phyloP scores from a whole-genome alignment of 1,140 invertebrate genomes.

The Drosophila sucinea region DNA sequence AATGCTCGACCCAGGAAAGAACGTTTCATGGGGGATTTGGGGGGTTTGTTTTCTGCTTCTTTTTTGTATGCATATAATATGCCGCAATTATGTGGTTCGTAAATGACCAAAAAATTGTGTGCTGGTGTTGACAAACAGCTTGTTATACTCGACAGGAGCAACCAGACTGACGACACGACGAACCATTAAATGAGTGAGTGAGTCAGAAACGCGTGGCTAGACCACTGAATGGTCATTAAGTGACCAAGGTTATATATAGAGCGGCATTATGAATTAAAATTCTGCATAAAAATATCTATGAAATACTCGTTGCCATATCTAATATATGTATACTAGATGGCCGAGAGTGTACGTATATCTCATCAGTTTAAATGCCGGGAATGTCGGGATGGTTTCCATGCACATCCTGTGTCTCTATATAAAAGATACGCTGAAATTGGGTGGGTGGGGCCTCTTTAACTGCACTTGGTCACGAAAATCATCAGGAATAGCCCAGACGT shows the following conservation, averaged over 20 bases:
- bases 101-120: slow-evolving; percentile 79
- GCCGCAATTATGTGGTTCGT: slow-evolving; percentile 78
- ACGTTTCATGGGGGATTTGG: slow-evolving; percentile 7
- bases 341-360: slow-evolving; percentile 38
- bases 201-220: slow-evolving; percentile 21
- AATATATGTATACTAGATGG: not conserved
- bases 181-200: slow-evolving; percentile 29
- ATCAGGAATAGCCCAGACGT: slow-evolving; percentile 43
- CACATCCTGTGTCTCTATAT: slow-evolving; percentile 40
- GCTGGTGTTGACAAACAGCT: slow-evolving; percentile 81
- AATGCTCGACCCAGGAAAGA: slow-evolving; percentile 36
- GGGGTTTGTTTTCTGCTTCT: slow-evolving; percentile 7
- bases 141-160: slow-evolving; percentile 46
- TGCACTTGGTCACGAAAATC: slow-evolving; percentile 81
- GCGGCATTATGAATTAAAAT: slow-evolving; percentile 2
- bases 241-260: slow-evolving; percentile 54
- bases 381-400: slow-evolving; percentile 17
- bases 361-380: slow-evolving; percentile 55
- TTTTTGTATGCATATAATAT: slow-evolving; percentile 71
- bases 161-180: slow-evolving; percentile 15
- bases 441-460: slow-evolving; percentile 66
- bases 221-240: slow-evolving; percentile 78
- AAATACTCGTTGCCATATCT: not conserved
- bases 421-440: slow-evolving; percentile 14
- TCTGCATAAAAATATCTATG: slow-evolving; percentile 29